phyloP scores from a whole-genome alignment of 1,140 invertebrate species.

The Nephotettix cincticeps region DNA sequence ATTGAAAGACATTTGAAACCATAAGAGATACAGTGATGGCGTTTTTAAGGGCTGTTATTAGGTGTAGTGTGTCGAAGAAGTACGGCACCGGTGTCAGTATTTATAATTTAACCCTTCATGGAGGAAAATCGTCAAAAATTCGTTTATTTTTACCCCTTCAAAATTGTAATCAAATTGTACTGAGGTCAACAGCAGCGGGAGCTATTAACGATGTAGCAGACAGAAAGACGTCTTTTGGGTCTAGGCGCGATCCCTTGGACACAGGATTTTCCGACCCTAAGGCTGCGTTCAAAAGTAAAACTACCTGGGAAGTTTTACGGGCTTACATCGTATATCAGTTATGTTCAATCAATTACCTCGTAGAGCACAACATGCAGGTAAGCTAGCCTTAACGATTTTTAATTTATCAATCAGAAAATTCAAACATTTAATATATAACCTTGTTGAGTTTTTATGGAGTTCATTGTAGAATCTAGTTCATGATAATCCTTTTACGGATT shows the following conservation, averaged over 20 bases:
- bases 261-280: conserved; percentile 80
- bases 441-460: too few species aligned
- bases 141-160: conserved; percentile 28
- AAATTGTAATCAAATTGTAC: conserved; percentile 39
- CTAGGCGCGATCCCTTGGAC: conserved; percentile 72
- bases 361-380: conserved; percentile 94
- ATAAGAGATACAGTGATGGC: conserved; percentile 42
- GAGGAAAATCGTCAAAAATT: conserved; percentile 21
- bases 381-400: too few species aligned
- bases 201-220: conserved; percentile 29
- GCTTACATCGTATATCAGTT: conserved; percentile 92
- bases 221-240: conserved; percentile 19
- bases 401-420: too few species aligned
- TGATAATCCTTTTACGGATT: too few species aligned
- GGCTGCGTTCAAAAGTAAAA: conserved; percentile 91
- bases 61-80: conserved; percentile 46
- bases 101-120: conserved; percentile 23
- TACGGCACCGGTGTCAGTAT: conserved; percentile 37
- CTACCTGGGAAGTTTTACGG: conserved; percentile 87
- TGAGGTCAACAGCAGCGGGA: conserved; percentile 39
- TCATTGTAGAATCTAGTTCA: too few species aligned
- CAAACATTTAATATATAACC: too few species aligned
- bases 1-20: not conserved
- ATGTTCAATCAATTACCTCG: conserved; percentile 86
- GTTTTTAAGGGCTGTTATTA: conserved; percentile 49